Conservation (phyloP, 2,888 invertebrate genomes). For the Pristionchus mayeri region DNA sequence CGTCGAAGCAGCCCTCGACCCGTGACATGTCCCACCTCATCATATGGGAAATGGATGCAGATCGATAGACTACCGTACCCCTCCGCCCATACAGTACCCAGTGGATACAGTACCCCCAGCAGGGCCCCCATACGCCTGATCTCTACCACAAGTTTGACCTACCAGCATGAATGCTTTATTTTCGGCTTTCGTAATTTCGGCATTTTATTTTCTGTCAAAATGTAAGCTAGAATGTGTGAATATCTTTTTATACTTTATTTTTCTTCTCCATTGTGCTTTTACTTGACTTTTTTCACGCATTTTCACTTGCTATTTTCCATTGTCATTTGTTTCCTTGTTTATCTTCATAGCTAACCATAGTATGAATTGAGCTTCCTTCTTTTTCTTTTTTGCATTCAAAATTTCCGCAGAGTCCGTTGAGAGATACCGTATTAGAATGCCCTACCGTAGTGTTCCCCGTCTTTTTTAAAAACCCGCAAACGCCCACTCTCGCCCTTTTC, state of each 20-base stretch:
- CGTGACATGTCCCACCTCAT: constrained; percentile 75
- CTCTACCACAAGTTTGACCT: constrained; percentile 1
- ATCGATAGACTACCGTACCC: constrained; percentile 42
- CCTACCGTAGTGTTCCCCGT: constrained; percentile 10
- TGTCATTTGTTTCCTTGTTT: background rate
- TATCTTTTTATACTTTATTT: background rate
- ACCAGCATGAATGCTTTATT: background rate
- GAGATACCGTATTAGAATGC: constrained; percentile 23
- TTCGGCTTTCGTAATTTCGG: background rate
- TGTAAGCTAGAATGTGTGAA: constrained; percentile 17
- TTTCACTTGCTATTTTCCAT: background rate
- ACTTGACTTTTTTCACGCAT: background rate
- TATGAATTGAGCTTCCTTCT: constrained; percentile 10
- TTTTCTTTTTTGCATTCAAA: background rate
- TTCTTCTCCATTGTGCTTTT: background rate
- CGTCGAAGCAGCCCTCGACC: constrained; percentile 53
- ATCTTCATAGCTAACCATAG: constrained; percentile 17
- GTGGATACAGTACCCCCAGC: background rate
- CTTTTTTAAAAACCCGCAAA: background rate
- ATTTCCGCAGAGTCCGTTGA: constrained; percentile 5
- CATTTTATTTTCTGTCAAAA: background rate
- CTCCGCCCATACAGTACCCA: background rate
- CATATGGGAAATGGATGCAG: constrained; percentile 74
- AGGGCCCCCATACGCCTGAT: background rate
- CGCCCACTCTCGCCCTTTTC: constrained; percentile 27